Percentiles rank a stretch among this genome's conserved stretches.
Evolutionary conservation across 2,888 invertebrate genomes (phyloP).

Genomic region (Bombyx huttoni): DNA sequence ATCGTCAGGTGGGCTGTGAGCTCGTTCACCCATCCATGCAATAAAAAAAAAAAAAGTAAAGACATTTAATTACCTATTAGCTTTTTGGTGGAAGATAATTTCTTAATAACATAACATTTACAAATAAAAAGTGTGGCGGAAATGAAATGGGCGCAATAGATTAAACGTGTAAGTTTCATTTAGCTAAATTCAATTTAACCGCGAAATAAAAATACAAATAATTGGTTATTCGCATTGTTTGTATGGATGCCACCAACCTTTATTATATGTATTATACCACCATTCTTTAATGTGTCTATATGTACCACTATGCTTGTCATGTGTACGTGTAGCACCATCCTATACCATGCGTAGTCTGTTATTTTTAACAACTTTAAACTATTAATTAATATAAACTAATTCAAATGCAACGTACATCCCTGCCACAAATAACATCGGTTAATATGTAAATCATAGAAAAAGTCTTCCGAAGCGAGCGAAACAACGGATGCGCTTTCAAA

Average conservation of each 20-base stretch:
- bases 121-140: conserved; percentile 13
- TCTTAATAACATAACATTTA: conserved; percentile 19
- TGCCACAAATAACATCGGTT: conserved; percentile 17
- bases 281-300: too few relatives aligned
- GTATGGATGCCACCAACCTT: neutral
- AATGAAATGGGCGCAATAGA: conserved; percentile 40
- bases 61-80: neutral
- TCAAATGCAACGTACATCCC: conserved; percentile 14
- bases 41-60: neutral
- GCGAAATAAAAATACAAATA: too few relatives aligned
- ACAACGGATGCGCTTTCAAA: conserved; percentile 64
- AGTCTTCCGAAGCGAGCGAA: conserved; percentile 43
- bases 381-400: conserved; percentile 3
- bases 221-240: neutral
- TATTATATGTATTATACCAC: too few relatives aligned
- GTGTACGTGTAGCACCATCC: too few relatives aligned
- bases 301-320: too few relatives aligned
- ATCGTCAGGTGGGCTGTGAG: too few relatives aligned
- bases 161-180: conserved; percentile 50
- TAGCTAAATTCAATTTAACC: conserved; percentile 32
- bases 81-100: neutral
- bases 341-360: too few relatives aligned
- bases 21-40: too few relatives aligned
- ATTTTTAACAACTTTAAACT: too few relatives aligned
- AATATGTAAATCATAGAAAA: conserved; percentile 60